Percentiles rank a stretch among this genome's conserved stretches.
Evolutionary conservation across 2,888 invertebrate species (phyloP).

Genomic region (Homarus gammarus): DNA sequence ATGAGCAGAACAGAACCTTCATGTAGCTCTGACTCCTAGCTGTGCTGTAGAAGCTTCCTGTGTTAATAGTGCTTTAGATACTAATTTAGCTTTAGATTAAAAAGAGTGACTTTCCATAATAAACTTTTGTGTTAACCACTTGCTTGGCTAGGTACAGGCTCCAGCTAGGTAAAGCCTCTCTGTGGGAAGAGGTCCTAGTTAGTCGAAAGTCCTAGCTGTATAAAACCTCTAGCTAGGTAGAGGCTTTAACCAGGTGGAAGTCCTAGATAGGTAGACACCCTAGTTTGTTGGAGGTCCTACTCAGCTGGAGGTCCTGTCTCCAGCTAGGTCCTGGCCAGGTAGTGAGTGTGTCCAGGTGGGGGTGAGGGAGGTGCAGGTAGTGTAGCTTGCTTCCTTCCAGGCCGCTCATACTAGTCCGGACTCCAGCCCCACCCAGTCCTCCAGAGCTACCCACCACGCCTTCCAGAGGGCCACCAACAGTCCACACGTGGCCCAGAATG

Average conservation of each 20-base stretch:
- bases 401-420: conserved; percentile 23
- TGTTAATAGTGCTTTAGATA: not conserved
- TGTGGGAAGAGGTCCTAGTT: not conserved
- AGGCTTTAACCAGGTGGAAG: too few species aligned
- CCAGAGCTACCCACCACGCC: conserved; percentile 30
- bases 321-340: not conserved
- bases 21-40: not conserved
- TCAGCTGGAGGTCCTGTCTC: not conserved
- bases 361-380: conserved; percentile 32
- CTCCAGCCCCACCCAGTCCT: conserved; percentile 31
- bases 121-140: not conserved
- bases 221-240: too few species aligned
- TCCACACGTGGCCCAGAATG: conserved; percentile 14
- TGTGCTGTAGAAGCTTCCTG: not conserved
- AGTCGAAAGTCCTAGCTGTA: not conserved
- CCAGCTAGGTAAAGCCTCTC: too few species aligned
- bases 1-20: too few species aligned
- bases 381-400: conserved; percentile 60
- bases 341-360: not conserved
- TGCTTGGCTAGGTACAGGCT: not conserved
- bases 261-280: not conserved
- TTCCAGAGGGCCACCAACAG: conserved; percentile 38
- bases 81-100: not conserved
- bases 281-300: not conserved
- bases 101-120: not conserved